Conservation (phyloP, 1,140 invertebrate species). For the Cephus cinctus region DNA sequence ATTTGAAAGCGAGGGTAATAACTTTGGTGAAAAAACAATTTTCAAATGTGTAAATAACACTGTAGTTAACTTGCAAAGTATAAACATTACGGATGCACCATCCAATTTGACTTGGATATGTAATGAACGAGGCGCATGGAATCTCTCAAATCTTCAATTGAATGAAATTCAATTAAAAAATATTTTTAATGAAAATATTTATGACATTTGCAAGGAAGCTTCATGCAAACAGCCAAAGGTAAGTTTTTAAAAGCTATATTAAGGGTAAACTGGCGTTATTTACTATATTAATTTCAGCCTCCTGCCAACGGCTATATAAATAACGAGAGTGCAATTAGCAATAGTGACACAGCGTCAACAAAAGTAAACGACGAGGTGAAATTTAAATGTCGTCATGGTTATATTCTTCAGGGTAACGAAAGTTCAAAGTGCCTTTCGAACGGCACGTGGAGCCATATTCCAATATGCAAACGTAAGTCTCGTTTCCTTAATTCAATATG, state of each 20-base stretch:
- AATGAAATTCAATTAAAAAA: too few relatives aligned
- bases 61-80: slow-evolving; percentile 8
- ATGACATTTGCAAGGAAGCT: slow-evolving; percentile 17
- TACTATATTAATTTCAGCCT: slow-evolving; percentile 16
- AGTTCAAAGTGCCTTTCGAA: slow-evolving; percentile 46
- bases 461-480: slow-evolving; percentile 45
- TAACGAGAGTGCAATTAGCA: slow-evolving; percentile 24
- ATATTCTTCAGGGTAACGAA: slow-evolving; percentile 40
- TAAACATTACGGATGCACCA: slow-evolving; percentile 1
- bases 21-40: slow-evolving; percentile 23
- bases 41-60: slow-evolving; percentile 26
- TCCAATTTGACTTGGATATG: slow-evolving; percentile 34
- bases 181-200: slow-evolving; percentile 4
- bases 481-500: background rate
- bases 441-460: slow-evolving; percentile 51
- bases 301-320: slow-evolving; percentile 47
- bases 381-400: slow-evolving; percentile 52
- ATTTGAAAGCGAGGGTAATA: slow-evolving; percentile 18
- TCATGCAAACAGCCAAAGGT: slow-evolving; percentile 22
- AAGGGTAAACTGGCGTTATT: slow-evolving; percentile 6
- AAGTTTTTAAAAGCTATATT: slow-evolving; percentile 9
- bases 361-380: slow-evolving; percentile 29
- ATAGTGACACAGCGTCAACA: too few relatives aligned
- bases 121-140: slow-evolving; percentile 27
- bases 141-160: too few relatives aligned